Evolutionary conservation across 2,888 invertebrate genomes (phyloP), one percentile per base, ranked within the genome.

Genomic region (Lasioglossum malachurum): DNA sequence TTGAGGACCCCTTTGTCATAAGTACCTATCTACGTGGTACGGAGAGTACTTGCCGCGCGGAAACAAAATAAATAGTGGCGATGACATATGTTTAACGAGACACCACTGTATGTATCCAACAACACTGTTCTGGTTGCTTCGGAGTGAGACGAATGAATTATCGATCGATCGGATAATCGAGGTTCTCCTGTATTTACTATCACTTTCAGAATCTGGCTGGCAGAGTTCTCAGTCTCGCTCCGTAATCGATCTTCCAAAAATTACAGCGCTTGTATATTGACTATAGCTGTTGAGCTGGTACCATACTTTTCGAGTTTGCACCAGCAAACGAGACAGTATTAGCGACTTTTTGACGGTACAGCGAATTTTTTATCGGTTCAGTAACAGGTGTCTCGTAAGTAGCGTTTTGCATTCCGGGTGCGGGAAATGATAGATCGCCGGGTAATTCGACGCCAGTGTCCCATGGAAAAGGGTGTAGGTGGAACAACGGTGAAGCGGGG

Each of bases 331-430:
- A 35, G 64, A 14, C 31, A 19, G 57, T 57, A 38, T 53, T 38
- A 23, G 38, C 5, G 27, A 73, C 23, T 75, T 67, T 67, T 83
- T 46, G n/a, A 14, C 75, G 57, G n/a, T 53, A 27, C 57, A 27
- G 69, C 57, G 46, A 67, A 78, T 67, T 84, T 84, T 84, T 86
- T 75, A 72, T 75, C 75, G 71, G 23, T n/a, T 31, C 72, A 64
- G 88, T 88, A 88, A 88, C 88, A 88, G 88, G 88, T 88, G 88
- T 88, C 82, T 80, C 83, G 82, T 85, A 88, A 88, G 88, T 78
- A 86, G 83, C 81, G 69, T 86, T 88, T 87, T 88, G 80, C 88
- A 86, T 88, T 86, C 69, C 75, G 60, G 67, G 19, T 72, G 73
- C 71, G 81, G 49, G 72, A 81, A 83, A 87, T 88, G 86, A 88